These are phyloP conservation scores for Sinocyclocheilus maitianheensis DNA, from an alignment of 2,113 vertebrate species.

Conservation along the genomic window DNA sequence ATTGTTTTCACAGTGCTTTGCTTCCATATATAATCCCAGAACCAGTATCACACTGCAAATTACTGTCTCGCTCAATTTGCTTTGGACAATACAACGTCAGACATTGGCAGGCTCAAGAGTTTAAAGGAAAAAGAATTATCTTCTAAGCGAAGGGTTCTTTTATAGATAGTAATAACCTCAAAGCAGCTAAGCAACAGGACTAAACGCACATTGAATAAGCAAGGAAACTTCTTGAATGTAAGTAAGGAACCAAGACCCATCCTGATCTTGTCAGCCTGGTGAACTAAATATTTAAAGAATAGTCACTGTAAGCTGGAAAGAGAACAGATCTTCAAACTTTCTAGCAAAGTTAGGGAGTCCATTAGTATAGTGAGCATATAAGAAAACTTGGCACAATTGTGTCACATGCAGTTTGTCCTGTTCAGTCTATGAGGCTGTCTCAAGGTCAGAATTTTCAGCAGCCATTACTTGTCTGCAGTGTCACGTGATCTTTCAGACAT, in stretches of 20 bases:
- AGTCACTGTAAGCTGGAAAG: constrained; percentile 15
- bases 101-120: background rate
- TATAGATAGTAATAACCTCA: constrained; percentile 4
- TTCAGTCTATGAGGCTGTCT: background rate
- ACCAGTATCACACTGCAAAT: constrained; percentile 30
- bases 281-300: constrained; percentile 20
- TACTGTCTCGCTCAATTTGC: constrained; percentile 3
- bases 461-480: background rate
- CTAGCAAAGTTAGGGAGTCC: background rate
- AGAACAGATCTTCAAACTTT: background rate
- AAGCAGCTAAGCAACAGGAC: background rate
- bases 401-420: background rate
- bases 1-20: constrained; percentile 1
- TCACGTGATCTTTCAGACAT: background rate
- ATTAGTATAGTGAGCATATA: constrained; percentile 1
- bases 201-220: background rate
- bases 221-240: background rate
- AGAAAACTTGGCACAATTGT: background rate
- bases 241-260: background rate
- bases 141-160: constrained; percentile 11
- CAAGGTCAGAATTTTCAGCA: background rate
- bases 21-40: constrained; percentile 23
- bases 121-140: background rate
- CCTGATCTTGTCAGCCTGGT: background rate
- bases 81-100: background rate